These are phyloP conservation scores for Parazoanthus darwini DNA, from an alignment of 92 coral and sea anemone genomes.

Conservation along the genomic window DNA sequence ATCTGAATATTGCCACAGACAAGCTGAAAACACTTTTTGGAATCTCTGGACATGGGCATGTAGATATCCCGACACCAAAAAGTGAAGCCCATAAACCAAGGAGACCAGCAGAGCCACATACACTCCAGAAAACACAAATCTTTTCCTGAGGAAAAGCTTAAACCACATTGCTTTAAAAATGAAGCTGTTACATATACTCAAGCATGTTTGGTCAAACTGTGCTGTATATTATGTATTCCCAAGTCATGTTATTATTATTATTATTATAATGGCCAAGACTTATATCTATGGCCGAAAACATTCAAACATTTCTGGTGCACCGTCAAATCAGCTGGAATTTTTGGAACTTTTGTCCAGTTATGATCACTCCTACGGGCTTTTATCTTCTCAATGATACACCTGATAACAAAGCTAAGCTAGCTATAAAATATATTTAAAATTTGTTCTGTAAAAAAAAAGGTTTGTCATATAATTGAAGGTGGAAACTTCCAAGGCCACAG, in stretches of 20 bases:
- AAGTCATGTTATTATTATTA: too few relatives aligned
- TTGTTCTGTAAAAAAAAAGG: too few relatives aligned
- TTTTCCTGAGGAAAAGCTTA: not conserved
- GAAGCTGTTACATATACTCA: too few relatives aligned
- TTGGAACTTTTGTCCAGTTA: not conserved
- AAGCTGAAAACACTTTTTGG: not conserved
- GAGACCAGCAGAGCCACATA: not conserved
- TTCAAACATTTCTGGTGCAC: too few relatives aligned
- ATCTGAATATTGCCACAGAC: not conserved
- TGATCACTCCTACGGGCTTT: not conserved
- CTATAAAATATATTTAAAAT: too few relatives aligned
- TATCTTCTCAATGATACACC: not conserved
- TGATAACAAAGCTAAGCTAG: too few relatives aligned
- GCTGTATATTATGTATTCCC: not conserved
- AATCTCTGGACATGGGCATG: not conserved
- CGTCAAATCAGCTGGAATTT: not conserved
- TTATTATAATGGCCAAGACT: too few relatives aligned
- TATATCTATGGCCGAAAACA: not conserved
- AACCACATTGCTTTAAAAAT: conserved; percentile 1
- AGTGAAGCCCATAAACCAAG: conserved; percentile 2
- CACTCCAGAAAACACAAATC: not conserved
- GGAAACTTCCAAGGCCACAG: not conserved
- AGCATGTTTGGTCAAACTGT: too few relatives aligned
- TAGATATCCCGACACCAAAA: not conserved
- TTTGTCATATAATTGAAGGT: not conserved